Evolutionary conservation across 1,140 invertebrate species (phyloP).

Genomic region (Kradibia gibbosae): DNA sequence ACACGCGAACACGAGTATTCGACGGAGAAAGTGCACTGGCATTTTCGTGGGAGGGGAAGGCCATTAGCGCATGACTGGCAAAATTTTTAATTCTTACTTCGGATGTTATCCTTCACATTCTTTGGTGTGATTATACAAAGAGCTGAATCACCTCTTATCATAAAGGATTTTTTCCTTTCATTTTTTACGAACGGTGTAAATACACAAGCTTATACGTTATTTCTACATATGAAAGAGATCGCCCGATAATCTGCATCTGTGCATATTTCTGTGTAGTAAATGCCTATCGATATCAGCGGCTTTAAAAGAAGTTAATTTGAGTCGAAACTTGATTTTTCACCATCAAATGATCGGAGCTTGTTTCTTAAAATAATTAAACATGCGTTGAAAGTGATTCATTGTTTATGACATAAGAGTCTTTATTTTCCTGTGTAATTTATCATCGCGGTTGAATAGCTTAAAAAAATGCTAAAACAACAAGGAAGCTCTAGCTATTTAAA

Average conservation of each 20-base stretch:
- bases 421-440: too few relatives aligned
- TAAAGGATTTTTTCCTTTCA: neutral
- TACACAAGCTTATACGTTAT: neutral
- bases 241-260: neutral
- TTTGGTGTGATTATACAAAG: neutral
- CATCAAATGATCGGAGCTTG: neutral
- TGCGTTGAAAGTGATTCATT: too few relatives aligned
- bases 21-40: conserved; percentile 1
- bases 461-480: too few relatives aligned
- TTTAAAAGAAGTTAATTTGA: too few relatives aligned
- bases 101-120: conserved; percentile 8
- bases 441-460: too few relatives aligned
- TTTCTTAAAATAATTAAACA: neutral
- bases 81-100: conserved; percentile 14
- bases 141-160: conserved; percentile 10
- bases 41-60: neutral
- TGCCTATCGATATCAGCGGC: neutral
- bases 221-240: neutral
- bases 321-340: neutral
- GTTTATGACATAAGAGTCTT: too few relatives aligned
- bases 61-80: conserved; percentile 23
- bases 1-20: neutral
- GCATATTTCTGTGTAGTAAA: neutral
- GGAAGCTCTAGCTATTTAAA: too few relatives aligned
- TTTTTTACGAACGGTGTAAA: neutral